phyloP scores from a whole-genome alignment of 2,888 invertebrate species.

The Autographa gamma region DNA sequence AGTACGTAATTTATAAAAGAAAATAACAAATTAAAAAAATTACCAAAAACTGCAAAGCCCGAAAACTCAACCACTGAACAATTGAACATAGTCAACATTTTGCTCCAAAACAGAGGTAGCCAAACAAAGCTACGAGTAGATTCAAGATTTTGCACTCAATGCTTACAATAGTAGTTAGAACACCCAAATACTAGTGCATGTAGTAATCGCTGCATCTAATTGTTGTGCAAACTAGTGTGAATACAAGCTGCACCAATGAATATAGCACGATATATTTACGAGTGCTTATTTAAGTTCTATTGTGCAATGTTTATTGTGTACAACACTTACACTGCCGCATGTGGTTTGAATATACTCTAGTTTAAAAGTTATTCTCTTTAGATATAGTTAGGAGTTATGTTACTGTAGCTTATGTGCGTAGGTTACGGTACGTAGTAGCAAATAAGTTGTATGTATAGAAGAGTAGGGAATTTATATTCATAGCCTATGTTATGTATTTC shows the following conservation, averaged over 20 bases:
- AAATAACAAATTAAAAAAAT: too few relatives aligned
- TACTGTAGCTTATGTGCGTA: too few relatives aligned
- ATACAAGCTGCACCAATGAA: slow-evolving; percentile 41
- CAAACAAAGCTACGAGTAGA: background rate
- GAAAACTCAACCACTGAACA: background rate
- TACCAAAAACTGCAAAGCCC: background rate
- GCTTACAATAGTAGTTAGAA: slow-evolving; percentile 11
- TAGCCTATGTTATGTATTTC: too few relatives aligned
- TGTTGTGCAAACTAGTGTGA: slow-evolving; percentile 45
- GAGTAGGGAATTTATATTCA: too few relatives aligned
- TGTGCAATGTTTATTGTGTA: slow-evolving; percentile 32
- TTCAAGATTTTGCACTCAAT: background rate
- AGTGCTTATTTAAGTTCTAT: slow-evolving; percentile 38
- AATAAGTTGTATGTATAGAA: too few relatives aligned
- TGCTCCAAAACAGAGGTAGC: too few relatives aligned
- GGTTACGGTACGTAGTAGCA: too few relatives aligned
- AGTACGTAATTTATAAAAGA: too few relatives aligned
- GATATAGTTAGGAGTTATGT: background rate
- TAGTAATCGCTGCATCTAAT: slow-evolving; percentile 43
- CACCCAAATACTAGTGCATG: slow-evolving; percentile 5
- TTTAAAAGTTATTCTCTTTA: background rate
- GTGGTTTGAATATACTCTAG: background rate
- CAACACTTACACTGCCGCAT: background rate
- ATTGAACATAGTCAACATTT: too few relatives aligned
- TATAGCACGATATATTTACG: slow-evolving; percentile 51